Evolutionary conservation across 35 echinoderm and acorn worm species (phyloP).

Genomic region (Apostichopus japonicus): DNA sequence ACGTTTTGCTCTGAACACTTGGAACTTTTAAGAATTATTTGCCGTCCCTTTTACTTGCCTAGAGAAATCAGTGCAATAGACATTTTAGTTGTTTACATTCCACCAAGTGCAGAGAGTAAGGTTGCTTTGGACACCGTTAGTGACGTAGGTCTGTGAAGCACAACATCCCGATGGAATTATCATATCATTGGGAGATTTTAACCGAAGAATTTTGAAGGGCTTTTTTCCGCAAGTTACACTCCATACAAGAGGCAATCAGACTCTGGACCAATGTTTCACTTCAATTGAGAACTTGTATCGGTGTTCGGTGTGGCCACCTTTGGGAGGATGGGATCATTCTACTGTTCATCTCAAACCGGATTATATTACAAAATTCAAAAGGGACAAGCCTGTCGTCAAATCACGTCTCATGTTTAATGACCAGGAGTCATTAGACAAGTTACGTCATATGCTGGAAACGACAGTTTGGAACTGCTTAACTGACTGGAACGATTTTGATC

Average conservation of each 20-base stretch:
- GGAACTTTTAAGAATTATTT: background rate
- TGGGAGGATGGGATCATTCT: background rate
- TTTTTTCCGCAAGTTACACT: slow-evolving; percentile 28
- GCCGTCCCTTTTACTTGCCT: slow-evolving; percentile 9
- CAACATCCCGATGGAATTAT: slow-evolving; percentile 20
- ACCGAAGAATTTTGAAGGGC: slow-evolving; percentile 13
- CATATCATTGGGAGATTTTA: slow-evolving; percentile 17
- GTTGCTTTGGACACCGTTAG: background rate
- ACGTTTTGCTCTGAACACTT: too few species aligned
- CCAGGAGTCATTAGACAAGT: background rate
- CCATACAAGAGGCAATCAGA: too few species aligned
- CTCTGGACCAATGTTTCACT: slow-evolving; percentile 21
- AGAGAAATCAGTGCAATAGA: slow-evolving; percentile 17
- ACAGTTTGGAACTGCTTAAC: slow-evolving; percentile 20
- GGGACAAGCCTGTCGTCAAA: slow-evolving; percentile 31
- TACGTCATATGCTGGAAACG: slow-evolving; percentile 20
- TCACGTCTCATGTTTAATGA: slow-evolving; percentile 21
- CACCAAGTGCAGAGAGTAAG: slow-evolving; percentile 27
- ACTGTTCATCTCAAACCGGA: slow-evolving; percentile 7
- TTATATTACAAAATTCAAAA: background rate
- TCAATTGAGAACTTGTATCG: background rate
- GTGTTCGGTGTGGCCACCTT: slow-evolving; percentile 4
- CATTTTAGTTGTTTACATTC: slow-evolving; percentile 26
- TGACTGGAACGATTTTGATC: background rate
- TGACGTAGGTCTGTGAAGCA: slow-evolving; percentile 16